A percentile compares a stretch with the other conserved stretches of the same genome.
Evolutionary conservation across 2,888 invertebrate species (phyloP).

Genomic region (Cybosia mesomella): DNA sequence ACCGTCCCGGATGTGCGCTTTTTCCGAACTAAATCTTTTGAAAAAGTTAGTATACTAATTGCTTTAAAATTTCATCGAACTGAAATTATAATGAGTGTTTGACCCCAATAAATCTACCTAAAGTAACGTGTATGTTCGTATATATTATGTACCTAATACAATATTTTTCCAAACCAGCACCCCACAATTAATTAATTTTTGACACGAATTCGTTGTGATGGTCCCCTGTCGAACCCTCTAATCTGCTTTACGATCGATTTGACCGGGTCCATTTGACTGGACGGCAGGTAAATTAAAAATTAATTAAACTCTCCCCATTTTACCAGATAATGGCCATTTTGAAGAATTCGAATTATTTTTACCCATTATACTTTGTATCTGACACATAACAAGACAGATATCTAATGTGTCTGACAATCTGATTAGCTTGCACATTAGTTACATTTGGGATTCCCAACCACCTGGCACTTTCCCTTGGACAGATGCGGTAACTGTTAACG

Average conservation of each 20-base stretch:
- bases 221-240: constrained; percentile 52
- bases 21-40: too few species aligned
- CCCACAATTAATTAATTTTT: constrained; percentile 67
- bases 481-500: neutral
- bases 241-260: constrained; percentile 66
- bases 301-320: constrained; percentile 15
- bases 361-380: neutral
- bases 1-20: too few species aligned
- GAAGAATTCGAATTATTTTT: constrained; percentile 1
- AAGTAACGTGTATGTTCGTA: constrained; percentile 2
- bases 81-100: neutral
- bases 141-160: constrained; percentile 14
- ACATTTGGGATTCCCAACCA: neutral
- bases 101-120: neutral
- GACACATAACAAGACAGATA: neutral
- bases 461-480: neutral
- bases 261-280: constrained; percentile 51
- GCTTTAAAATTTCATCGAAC: too few species aligned
- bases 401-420: neutral
- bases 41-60: too few species aligned
- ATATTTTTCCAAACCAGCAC: constrained; percentile 26
- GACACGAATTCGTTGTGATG: constrained; percentile 65
- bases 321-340: constrained; percentile 29
- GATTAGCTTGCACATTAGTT: neutral
- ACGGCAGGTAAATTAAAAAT: constrained; percentile 40